phyloP scores from a whole-genome alignment of 2,113 vertebrate species.

The Vireo altiloquus region DNA sequence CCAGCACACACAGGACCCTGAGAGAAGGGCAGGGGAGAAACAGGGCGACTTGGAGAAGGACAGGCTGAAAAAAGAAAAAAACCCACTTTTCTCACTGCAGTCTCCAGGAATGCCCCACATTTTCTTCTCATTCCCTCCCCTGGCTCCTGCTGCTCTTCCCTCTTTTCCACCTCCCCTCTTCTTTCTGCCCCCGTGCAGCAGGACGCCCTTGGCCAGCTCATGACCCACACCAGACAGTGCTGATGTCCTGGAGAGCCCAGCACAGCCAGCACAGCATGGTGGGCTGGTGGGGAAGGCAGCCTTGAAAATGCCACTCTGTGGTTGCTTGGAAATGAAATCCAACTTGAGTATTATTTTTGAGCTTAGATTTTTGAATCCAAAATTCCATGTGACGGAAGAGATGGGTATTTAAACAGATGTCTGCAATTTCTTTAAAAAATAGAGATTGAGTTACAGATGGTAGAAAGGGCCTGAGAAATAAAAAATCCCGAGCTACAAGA shows the following conservation, averaged over 20 bases:
- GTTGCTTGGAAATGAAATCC: slow-evolving; percentile 54
- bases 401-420: slow-evolving; percentile 70
- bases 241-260: accelerated
- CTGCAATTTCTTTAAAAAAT: slow-evolving; percentile 63
- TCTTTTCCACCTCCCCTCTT: neutral
- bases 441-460: slow-evolving; percentile 70
- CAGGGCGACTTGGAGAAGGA: neutral
- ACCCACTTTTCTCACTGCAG: neutral
- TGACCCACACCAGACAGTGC: neutral
- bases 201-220: accelerated
- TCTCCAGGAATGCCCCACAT: neutral
- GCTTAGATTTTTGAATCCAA: slow-evolving; percentile 54
- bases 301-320: slow-evolving; percentile 12
- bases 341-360: slow-evolving; percentile 39
- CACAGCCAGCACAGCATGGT: neutral
- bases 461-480: slow-evolving; percentile 51
- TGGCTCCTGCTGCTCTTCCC: neutral
- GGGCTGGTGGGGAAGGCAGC: neutral
- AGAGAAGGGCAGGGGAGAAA: neutral
- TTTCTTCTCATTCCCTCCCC: neutral
- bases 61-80: neutral
- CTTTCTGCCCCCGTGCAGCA: neutral
- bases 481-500: slow-evolving; percentile 39
- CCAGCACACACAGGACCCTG: neutral
- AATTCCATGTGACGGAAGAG: slow-evolving; percentile 59